Evolutionary conservation across 1,140 invertebrate species (phyloP), one percentile per base, ranked within the genome.

Genomic region (Drosophila santomea): DNA sequence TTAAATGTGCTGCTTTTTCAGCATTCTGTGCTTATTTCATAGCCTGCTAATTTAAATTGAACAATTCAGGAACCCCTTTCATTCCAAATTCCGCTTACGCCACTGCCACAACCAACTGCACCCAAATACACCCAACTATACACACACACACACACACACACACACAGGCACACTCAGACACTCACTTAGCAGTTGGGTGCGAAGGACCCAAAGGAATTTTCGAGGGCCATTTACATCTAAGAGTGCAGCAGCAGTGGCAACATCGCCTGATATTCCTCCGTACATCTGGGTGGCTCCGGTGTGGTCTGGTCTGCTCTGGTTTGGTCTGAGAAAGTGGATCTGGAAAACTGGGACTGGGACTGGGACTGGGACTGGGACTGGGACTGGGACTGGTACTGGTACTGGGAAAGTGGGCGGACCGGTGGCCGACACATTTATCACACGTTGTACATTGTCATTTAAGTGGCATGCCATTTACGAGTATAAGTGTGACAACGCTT

Each of bases 181-280:
- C 62, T 74, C 58, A 67, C 82, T 76, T 56, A 43, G 52, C 51
- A 60, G 76, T 60, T 23, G 51, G 35, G 61, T 45, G n/a, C 68
- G 45, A 60, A 73, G 67, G 69, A 73, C 64, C 80, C 76, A 76
- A 84, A 80, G 80, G 80, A 84, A 85, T 83, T 83, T 75, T 83
- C 76, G 66, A 85, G 83, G 81, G 74, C 83, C 79, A 86, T 82
- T 86, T 82, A 88, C 78, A 85, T 82, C 69, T 86, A 82, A 71
- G 61, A 85, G 78, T 82, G 74, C 80, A 78, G 60, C 68, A 44
- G 69, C 50, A 67, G 45, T 36, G 14, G 63, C 63, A 71, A 41
- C 28, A 64, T 39, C 17, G 28, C 45, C 28, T 8, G 28, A 10
- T 32, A 32, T 7, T 32, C 28, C 43, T 11, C 43, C 4, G 2